phyloP scores from a whole-genome alignment of 2,113 vertebrate genomes.

The Dromiciops gliroides region DNA sequence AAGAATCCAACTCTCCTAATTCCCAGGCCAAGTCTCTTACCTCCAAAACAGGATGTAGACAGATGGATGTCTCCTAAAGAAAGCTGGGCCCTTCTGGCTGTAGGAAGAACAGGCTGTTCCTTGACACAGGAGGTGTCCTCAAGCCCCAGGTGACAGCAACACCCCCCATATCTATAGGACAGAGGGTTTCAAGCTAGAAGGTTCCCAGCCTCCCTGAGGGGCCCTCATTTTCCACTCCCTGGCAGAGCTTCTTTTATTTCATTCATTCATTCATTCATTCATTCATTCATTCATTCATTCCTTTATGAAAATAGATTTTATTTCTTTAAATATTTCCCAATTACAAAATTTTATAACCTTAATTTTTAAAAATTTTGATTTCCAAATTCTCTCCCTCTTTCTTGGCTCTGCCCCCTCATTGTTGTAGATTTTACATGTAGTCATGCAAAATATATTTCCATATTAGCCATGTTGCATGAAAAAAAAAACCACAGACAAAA shows the following conservation, averaged over 20 bases:
- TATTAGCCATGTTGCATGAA: neutral
- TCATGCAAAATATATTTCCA: neutral
- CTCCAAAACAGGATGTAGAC: neutral
- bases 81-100: neutral
- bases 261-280: neutral
- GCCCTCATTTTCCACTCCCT: neutral
- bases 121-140: neutral
- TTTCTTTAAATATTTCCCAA: neutral
- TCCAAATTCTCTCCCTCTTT: neutral
- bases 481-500: neutral
- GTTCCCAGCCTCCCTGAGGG: rapidly evolving
- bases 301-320: neutral
- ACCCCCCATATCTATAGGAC: neutral
- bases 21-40: neutral
- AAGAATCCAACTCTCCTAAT: neutral
- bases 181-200: neutral
- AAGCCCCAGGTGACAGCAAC: neutral
- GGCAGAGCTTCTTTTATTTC: neutral
- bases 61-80: neutral
- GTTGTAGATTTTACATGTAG: neutral
- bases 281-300: neutral
- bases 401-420: neutral
- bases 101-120: neutral
- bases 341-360: neutral
- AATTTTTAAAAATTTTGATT: neutral